A percentile compares a stretch with the other conserved stretches of the same genome.
Evolutionary conservation across 1,140 invertebrate species (phyloP).

Genomic region (Penaeus vannamei): DNA sequence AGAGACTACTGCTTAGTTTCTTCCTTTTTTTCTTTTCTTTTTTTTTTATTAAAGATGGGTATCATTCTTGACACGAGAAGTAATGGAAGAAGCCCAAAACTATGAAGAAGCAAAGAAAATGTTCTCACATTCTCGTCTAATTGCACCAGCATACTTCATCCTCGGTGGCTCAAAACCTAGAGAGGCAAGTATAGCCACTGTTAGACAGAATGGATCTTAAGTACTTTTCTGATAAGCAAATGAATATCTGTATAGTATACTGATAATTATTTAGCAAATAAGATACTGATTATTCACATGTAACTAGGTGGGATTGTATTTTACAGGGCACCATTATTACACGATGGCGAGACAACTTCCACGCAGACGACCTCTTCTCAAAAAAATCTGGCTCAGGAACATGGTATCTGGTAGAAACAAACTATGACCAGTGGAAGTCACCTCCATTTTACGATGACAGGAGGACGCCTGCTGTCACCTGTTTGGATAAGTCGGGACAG

Average conservation of each 20-base stretch:
- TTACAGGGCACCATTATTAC: constrained; percentile 72
- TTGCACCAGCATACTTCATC: constrained; percentile 72
- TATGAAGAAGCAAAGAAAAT: constrained; percentile 72
- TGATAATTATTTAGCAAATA: no score
- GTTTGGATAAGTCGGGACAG: constrained; percentile 72
- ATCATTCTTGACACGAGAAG: constrained; percentile 74
- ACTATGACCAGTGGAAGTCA: constrained; percentile 77
- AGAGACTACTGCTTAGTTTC: no score
- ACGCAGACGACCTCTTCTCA: constrained; percentile 68
- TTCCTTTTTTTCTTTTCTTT: background rate
- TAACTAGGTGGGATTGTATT: background rate
- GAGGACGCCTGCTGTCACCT: constrained; percentile 73
- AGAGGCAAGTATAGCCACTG: constrained; percentile 66
- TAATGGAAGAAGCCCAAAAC: constrained; percentile 73
- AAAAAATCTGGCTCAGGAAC: constrained; percentile 50
- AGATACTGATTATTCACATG: background rate
- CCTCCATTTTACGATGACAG: constrained; percentile 76
- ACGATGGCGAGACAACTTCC: constrained; percentile 69
- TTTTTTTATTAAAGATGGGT: constrained; percentile 71
- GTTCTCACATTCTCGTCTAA: constrained; percentile 71
- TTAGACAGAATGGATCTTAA: background rate
- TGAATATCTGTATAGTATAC: background rate
- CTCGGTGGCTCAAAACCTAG: constrained; percentile 68
- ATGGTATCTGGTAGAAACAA: constrained; percentile 78
- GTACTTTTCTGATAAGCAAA: background rate